These are phyloP conservation scores for Manis javanica DNA, from an alignment of 2,797 vertebrate species.

Conservation along the genomic window DNA sequence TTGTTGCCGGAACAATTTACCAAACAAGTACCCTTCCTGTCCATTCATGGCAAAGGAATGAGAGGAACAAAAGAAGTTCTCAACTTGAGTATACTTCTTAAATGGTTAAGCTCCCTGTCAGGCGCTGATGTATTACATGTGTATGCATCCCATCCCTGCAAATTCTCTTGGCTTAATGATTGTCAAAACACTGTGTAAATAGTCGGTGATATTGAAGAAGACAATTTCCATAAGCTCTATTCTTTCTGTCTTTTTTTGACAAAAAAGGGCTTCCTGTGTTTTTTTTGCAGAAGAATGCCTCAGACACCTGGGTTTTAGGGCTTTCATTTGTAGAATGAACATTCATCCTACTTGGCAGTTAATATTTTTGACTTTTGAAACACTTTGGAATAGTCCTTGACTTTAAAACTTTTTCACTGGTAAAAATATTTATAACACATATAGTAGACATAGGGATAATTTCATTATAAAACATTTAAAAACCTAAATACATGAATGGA, in stretches of 20 bases:
- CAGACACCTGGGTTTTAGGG: constrained; percentile 65
- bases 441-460: neutral
- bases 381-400: constrained; percentile 37
- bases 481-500: neutral
- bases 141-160: constrained; percentile 13
- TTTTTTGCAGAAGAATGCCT: constrained; percentile 14
- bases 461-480: constrained; percentile 3
- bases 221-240: constrained; percentile 62
- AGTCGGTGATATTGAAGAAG: constrained; percentile 60
- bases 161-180: constrained; percentile 64
- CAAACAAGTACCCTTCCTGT: constrained; percentile 72
- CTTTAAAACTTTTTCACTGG: constrained; percentile 34
- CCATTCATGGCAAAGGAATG: constrained; percentile 69
- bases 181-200: constrained; percentile 69
- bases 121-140: constrained; percentile 5
- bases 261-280: constrained; percentile 31
- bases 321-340: constrained; percentile 65
- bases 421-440: constrained; percentile 18
- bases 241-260: constrained; percentile 36
- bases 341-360: constrained; percentile 56
- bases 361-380: constrained; percentile 65
- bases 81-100: constrained; percentile 46
- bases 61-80: constrained; percentile 73
- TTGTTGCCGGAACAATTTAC: constrained; percentile 75
- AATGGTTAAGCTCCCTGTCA: constrained; percentile 51